Percentiles rank a stretch among this genome's conserved stretches.
phyloP scores from a whole-genome alignment of 2,888 invertebrate genomes.

The Drosophila subquinaria region DNA sequence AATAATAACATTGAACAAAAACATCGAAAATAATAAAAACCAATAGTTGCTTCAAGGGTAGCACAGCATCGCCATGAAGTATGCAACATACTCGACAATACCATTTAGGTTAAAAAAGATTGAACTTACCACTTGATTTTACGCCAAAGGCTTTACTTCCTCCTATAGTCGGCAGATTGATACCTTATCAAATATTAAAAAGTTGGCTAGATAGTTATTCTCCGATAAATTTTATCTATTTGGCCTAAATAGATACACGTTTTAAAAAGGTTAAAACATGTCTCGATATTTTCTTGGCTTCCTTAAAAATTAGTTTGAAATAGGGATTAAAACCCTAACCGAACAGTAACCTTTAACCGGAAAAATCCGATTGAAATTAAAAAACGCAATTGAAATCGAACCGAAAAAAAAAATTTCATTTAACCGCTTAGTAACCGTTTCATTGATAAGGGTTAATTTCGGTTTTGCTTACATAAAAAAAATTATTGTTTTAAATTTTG shows the following conservation, averaged over 20 bases:
- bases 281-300: neutral
- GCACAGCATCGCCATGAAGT: neutral
- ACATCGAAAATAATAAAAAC: conserved; percentile 5
- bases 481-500: too few species aligned
- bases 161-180: neutral
- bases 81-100: neutral
- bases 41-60: conserved; percentile 1
- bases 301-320: neutral
- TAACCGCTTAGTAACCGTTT: too few species aligned
- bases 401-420: too few species aligned
- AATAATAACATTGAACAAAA: conserved; percentile 2
- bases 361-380: too few species aligned
- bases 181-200: neutral
- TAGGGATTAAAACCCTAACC: too few species aligned
- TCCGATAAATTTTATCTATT: neutral
- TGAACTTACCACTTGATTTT: neutral
- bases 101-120: neutral
- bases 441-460: too few species aligned
- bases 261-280: neutral
- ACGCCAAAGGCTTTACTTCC: neutral
- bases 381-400: too few species aligned
- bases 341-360: too few species aligned
- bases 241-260: neutral
- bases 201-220: neutral
- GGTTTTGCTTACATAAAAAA: too few species aligned